Conservation (phyloP, 2,797 vertebrate genomes). For the Sarcophilus harrisii region DNA sequence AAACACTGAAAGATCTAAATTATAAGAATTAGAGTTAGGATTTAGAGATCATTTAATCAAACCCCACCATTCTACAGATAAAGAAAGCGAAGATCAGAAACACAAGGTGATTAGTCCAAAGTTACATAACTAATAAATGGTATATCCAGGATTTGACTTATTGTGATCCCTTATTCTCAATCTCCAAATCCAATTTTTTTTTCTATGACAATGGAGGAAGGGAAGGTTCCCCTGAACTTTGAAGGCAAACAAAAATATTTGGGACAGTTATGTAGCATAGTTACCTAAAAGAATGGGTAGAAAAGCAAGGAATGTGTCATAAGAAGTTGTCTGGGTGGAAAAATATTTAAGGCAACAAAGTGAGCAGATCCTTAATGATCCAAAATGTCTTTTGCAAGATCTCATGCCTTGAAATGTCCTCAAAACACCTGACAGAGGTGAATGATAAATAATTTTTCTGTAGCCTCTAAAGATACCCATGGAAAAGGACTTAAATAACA, state of each 20-base stretch:
- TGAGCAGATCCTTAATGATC: not conserved
- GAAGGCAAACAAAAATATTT: not conserved
- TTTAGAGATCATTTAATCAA: not conserved
- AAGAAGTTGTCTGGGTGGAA: not conserved
- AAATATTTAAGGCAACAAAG: not conserved
- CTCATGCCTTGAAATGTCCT: not conserved
- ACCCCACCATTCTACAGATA: not conserved
- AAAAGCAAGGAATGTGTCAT: not conserved
- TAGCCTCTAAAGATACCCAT: not conserved
- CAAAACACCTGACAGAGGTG: not conserved
- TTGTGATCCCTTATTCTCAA: not conserved
- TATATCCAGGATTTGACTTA: not conserved
- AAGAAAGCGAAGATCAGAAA: not conserved
- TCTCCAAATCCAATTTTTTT: not conserved
- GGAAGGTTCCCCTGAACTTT: not conserved
- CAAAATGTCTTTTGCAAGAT: not conserved
- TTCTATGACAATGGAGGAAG: not conserved
- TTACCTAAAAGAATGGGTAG: not conserved
- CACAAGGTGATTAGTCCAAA: not conserved
- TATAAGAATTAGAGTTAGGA: not conserved
- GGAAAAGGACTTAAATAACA: not conserved
- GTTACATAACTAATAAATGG: not conserved
- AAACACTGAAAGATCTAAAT: not conserved
- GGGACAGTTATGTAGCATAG: not conserved
- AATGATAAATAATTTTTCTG: not conserved